A percentile compares a stretch with the other conserved stretches of the same genome.
phyloP scores from a whole-genome alignment of 2,113 vertebrate species.

The Ovis canadensis region DNA sequence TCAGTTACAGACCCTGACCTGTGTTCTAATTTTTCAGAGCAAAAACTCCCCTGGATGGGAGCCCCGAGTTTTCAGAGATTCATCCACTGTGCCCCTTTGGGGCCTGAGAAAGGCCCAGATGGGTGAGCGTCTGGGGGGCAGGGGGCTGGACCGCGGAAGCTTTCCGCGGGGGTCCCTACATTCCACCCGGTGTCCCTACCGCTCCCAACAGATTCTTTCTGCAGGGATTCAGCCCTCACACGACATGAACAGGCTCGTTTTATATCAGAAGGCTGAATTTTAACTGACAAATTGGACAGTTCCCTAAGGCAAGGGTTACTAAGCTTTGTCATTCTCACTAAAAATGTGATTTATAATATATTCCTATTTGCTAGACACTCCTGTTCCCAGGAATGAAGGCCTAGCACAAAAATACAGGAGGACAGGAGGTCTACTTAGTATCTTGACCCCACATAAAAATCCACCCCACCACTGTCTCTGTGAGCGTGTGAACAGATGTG shows the following conservation, averaged over 20 bases:
- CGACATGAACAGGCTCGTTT: conserved; percentile 81
- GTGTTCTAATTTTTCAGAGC: neutral
- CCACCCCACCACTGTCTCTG: neutral
- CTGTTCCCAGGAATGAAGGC: conserved; percentile 76
- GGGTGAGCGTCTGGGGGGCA: neutral
- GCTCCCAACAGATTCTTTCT: conserved; percentile 74
- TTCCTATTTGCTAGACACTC: conserved; percentile 73
- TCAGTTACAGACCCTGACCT: neutral
- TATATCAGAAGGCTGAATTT: conserved; percentile 73
- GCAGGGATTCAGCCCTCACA: conserved; percentile 66
- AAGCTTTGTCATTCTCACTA: conserved; percentile 73
- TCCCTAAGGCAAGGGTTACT: conserved; percentile 78
- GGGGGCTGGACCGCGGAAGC: neutral
- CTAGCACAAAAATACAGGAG: neutral
- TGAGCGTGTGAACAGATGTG: neutral
- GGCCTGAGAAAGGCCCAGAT: neutral
- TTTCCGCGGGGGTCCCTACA: neutral
- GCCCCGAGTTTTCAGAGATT: neutral
- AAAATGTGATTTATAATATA: conserved; percentile 82
- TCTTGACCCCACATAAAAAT: neutral
- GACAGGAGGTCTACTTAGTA: neutral
- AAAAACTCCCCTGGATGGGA: neutral
- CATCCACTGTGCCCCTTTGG: fast-evolving
- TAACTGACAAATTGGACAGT: conserved; percentile 83
- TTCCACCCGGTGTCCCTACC: neutral